Percentiles rank a stretch among this genome's conserved stretches.
phyloP scores from a whole-genome alignment of 2,113 vertebrate species.

The Cebus imitator region DNA sequence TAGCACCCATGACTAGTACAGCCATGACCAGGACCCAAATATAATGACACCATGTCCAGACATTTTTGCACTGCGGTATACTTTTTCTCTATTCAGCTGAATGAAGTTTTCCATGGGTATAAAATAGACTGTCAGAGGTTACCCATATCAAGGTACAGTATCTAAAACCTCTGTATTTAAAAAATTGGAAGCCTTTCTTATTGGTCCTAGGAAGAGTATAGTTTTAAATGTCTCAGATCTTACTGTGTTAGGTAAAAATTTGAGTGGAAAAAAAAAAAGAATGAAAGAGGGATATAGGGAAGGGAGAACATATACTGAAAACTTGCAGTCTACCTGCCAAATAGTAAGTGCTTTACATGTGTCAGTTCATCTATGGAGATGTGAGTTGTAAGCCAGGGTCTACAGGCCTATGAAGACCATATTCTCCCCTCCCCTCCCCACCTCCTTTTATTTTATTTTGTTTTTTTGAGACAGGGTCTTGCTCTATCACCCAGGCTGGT shows the following conservation, averaged over 20 bases:
- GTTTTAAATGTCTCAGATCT: constrained; percentile 20
- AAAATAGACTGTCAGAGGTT: background rate
- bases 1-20: background rate
- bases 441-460: too few relatives aligned
- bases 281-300: background rate
- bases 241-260: background rate
- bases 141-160: background rate
- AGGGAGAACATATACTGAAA: background rate
- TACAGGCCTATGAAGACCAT: background rate
- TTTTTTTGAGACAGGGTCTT: too few relatives aligned
- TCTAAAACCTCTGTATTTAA: background rate
- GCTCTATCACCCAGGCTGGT: too few relatives aligned
- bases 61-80: background rate
- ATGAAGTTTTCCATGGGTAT: background rate
- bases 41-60: background rate
- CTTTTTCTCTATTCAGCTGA: background rate
- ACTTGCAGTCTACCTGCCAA: background rate
- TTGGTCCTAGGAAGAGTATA: background rate
- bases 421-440: background rate
- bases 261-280: background rate
- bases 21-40: background rate
- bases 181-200: constrained; percentile 11
- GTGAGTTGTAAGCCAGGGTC: background rate
- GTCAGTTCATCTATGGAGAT: background rate
- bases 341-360: background rate